phyloP scores from a whole-genome alignment of 2,113 vertebrate genomes.

The Eublepharis macularius region DNA sequence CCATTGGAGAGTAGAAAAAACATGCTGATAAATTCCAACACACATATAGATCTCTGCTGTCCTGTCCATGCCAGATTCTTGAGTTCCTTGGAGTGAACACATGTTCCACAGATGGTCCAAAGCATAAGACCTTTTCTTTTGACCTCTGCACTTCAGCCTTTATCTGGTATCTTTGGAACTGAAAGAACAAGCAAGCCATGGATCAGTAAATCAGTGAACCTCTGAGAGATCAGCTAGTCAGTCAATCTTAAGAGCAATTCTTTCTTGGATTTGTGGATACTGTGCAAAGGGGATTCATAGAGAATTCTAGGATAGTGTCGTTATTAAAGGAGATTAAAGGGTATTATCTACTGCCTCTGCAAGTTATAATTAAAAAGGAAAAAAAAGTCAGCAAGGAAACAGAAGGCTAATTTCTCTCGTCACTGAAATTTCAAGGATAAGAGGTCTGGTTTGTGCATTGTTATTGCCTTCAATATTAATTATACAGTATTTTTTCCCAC shows the following conservation, averaged over 20 bases:
- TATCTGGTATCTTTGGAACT: neutral
- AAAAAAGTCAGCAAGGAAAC: constrained; percentile 25
- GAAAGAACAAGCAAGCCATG: constrained; percentile 41
- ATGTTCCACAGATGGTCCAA: neutral
- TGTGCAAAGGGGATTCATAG: constrained; percentile 69
- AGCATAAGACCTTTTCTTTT: constrained; percentile 31
- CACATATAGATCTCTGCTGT: too few relatives aligned
- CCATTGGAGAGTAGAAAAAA: too few relatives aligned
- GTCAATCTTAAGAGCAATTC: constrained; percentile 68
- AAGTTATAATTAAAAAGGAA: constrained; percentile 74
- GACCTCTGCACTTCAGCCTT: neutral
- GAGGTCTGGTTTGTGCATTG: constrained; percentile 65
- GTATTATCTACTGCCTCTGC: constrained; percentile 71
- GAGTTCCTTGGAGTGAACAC: neutral
- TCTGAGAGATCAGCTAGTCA: constrained; percentile 66
- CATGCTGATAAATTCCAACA: too few relatives aligned
- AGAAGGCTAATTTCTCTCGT: constrained; percentile 75
- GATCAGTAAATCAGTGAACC: constrained; percentile 60
- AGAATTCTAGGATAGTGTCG: constrained; percentile 67
- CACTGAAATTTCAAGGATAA: constrained; percentile 75
- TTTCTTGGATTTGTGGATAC: constrained; percentile 70
- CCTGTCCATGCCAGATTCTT: neutral
- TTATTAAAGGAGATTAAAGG: constrained; percentile 81
- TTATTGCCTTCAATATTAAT: constrained; percentile 74
- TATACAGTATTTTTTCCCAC: constrained; percentile 63